Percentiles rank a stretch among this genome's conserved stretches.
Conservation (phyloP, 2,888 invertebrate species). For the Pilophorus perplexus region DNA sequence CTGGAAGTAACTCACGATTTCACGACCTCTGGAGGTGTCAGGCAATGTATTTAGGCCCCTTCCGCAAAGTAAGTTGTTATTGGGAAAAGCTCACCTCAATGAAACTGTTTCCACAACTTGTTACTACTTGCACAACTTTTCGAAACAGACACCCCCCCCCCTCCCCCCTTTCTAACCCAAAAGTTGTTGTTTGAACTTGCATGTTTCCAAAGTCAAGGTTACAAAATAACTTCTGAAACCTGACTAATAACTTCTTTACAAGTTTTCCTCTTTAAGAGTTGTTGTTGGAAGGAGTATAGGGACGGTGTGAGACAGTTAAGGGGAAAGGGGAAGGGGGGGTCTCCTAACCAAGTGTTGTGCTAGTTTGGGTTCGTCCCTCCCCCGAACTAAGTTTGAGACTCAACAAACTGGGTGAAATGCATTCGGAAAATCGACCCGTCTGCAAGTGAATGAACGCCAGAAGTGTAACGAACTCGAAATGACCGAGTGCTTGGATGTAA, state of each 20-base stretch:
- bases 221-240: slow-evolving; percentile 40
- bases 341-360: slow-evolving; percentile 28
- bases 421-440: slow-evolving; percentile 24
- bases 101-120: slow-evolving; percentile 38
- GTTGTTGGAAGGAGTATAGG: slow-evolving; percentile 13
- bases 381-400: slow-evolving; percentile 30
- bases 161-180: slow-evolving; percentile 2
- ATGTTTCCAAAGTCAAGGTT: slow-evolving; percentile 42
- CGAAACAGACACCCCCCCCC: slow-evolving; percentile 6
- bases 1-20: no score
- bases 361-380: slow-evolving; percentile 18
- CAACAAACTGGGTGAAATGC: slow-evolving; percentile 33
- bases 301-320: slow-evolving; percentile 3
- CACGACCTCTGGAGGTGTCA: no score
- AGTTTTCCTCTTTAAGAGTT: slow-evolving; percentile 41
- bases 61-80: no score
- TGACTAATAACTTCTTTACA: slow-evolving; percentile 41
- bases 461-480: no score
- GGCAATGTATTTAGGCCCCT: no score
- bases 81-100: slow-evolving; percentile 34
- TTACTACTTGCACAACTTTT: slow-evolving; percentile 39
- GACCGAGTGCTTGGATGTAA: no score
- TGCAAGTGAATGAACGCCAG: not conserved
- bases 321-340: not conserved
- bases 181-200: slow-evolving; percentile 42